These are phyloP conservation scores for Coregonus sp. DNA, from an alignment of 2,797 vertebrate species.

Conservation along the genomic window DNA sequence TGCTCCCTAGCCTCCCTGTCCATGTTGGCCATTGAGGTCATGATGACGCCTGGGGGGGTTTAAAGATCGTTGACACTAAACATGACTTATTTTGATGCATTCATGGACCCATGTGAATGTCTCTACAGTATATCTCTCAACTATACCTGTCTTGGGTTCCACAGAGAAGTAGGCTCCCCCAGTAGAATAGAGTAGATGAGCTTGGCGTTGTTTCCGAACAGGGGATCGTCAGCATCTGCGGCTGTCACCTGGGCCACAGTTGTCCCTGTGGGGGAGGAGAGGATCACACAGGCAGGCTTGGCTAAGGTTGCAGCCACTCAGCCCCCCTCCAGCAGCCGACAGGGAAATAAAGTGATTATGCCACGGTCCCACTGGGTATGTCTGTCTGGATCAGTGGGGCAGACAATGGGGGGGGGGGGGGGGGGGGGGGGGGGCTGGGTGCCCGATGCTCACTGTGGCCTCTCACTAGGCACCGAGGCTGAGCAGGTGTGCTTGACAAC, in stretches of 20 bases:
- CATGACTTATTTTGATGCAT: neutral
- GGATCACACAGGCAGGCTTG: conserved; percentile 39
- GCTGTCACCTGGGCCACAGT: conserved; percentile 92
- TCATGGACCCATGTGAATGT: neutral
- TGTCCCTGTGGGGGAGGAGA: conserved; percentile 77
- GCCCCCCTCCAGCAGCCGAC: conserved; percentile 31
- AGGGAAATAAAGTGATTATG: conserved; percentile 73
- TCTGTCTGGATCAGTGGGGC: conserved; percentile 57
- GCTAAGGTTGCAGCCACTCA: conserved; percentile 48
- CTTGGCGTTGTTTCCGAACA: conserved; percentile 84
- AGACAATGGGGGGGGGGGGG: neutral
- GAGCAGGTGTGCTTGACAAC: conserved; percentile 66
- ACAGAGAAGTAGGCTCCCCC: conserved; percentile 95
- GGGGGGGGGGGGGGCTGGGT: conserved; percentile 6
- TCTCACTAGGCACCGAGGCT: conserved; percentile 38
- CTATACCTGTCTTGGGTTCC: conserved; percentile 92
- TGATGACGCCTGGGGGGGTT: conserved; percentile 69
- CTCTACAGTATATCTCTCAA: neutral
- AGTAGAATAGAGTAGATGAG: conserved; percentile 89
- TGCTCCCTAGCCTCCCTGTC: conserved; percentile 90
- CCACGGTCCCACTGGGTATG: conserved; percentile 59
- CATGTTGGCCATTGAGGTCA: conserved; percentile 80
- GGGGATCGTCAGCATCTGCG: conserved; percentile 88
- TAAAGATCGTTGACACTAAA: too few relatives aligned
- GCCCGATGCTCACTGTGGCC: conserved; percentile 9